Percentiles rank a stretch among this genome's conserved stretches.
Conservation (phyloP, 53 echinoderm and acorn worm species). For the Astropecten irregularis region DNA sequence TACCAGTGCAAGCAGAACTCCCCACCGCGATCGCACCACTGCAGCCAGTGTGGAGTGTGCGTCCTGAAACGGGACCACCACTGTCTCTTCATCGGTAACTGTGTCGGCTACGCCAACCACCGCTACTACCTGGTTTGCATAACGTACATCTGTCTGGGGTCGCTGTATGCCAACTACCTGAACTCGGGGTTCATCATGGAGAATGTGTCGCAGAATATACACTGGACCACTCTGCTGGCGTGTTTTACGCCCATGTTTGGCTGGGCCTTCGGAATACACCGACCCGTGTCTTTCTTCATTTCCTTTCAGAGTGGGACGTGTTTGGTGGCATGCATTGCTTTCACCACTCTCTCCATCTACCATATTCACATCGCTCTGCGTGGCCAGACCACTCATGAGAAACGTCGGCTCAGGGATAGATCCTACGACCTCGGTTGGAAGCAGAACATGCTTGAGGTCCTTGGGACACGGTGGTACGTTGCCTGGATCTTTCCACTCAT, state of each 20-base stretch:
- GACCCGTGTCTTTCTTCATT: constrained; percentile 75
- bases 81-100: constrained; percentile 79
- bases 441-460: constrained; percentile 64
- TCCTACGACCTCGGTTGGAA: constrained; percentile 74
- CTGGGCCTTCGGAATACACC: constrained; percentile 46
- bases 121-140: constrained; percentile 85
- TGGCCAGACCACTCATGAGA: constrained; percentile 85
- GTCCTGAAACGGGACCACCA: constrained; percentile 88
- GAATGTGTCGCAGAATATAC: constrained; percentile 37
- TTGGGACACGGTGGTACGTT: constrained; percentile 82
- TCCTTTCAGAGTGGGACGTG: constrained; percentile 83
- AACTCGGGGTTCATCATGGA: constrained; percentile 76
- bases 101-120: constrained; percentile 82
- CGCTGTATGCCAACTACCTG: constrained; percentile 80
- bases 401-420: constrained; percentile 53
- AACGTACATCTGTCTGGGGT: constrained; percentile 63
- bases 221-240: constrained; percentile 63
- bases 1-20: constrained; percentile 70
- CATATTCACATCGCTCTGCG: constrained; percentile 50
- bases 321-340: constrained; percentile 44
- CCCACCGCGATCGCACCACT: constrained; percentile 82
- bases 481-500: constrained; percentile 80
- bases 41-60: constrained; percentile 68
- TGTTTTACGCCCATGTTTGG: constrained; percentile 69
- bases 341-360: constrained; percentile 58